Percentiles rank a stretch among this genome's conserved stretches.
phyloP scores from a whole-genome alignment of 2,888 invertebrate species.

The Drosophila lacicola region DNA sequence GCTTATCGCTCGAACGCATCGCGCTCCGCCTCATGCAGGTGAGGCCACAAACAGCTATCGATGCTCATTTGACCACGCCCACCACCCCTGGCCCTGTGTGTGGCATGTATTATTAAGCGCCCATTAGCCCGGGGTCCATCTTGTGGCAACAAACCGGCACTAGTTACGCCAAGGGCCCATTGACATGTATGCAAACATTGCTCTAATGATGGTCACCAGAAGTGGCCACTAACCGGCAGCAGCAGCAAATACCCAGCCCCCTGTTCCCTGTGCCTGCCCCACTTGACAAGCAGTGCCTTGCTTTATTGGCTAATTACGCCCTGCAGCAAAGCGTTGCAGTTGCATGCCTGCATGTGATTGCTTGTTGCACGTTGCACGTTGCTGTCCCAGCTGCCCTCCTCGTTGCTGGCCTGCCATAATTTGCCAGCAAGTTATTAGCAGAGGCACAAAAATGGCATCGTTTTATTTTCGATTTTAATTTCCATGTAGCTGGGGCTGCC shows the following conservation, averaged over 20 bases:
- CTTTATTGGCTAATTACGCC: conserved; percentile 80
- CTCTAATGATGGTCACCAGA: conserved; percentile 65
- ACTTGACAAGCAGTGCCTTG: conserved; percentile 35
- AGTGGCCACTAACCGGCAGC: conserved; percentile 49
- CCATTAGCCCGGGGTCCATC: conserved; percentile 69
- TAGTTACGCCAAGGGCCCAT: conserved; percentile 20
- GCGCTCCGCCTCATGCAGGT: conserved; percentile 50
- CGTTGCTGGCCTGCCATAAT: conserved; percentile 64
- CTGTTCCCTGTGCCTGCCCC: conserved; percentile 2
- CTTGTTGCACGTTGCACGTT: conserved; percentile 36
- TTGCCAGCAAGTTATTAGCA: conserved; percentile 68
- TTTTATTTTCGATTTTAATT: conserved; percentile 74
- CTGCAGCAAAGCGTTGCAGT: conserved; percentile 58
- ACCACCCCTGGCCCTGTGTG: background rate
- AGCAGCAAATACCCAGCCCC: conserved; percentile 2
- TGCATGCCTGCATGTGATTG: conserved; percentile 69
- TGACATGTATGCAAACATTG: conserved; percentile 74
- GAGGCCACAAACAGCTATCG: conserved; percentile 34
- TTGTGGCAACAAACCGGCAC: conserved; percentile 53
- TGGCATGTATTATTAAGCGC: conserved; percentile 78
- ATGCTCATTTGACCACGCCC: conserved; percentile 22
- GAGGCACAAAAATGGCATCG: conserved; percentile 47
- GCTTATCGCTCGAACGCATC: conserved; percentile 71
- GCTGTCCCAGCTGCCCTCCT: conserved; percentile 27
- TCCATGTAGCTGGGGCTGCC: conserved; percentile 57